Conservation (phyloP, 2,797 vertebrate genomes). For the Hipposideros larvatus region DNA sequence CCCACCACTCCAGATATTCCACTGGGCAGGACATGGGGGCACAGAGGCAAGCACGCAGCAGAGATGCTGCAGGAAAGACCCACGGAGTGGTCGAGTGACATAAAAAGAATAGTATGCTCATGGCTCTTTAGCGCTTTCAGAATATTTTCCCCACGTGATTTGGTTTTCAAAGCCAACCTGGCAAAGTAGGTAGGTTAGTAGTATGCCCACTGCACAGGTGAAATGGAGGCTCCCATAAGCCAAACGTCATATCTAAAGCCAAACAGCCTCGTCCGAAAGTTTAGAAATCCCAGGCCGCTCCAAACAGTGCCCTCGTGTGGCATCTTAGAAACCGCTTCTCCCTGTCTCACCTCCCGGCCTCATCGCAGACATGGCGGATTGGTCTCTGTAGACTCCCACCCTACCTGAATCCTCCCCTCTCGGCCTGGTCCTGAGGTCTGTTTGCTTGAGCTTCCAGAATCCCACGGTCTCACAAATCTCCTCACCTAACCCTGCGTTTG, state of each 20-base stretch:
- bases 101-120: neutral
- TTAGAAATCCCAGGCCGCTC: neutral
- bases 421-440: conserved; percentile 84
- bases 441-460: conserved; percentile 85
- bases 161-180: neutral
- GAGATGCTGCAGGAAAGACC: neutral
- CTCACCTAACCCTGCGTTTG: conserved; percentile 86
- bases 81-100: neutral
- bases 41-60: neutral
- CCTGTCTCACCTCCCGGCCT: neutral
- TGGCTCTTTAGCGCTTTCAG: neutral
- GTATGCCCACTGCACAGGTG: neutral
- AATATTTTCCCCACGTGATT: neutral
- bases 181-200: neutral
- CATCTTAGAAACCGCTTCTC: conserved; percentile 66
- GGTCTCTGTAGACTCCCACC: neutral
- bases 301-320: neutral
- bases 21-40: neutral
- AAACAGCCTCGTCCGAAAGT: neutral
- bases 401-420: conserved; percentile 61
- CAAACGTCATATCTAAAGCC: neutral
- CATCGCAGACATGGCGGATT: neutral
- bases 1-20: neutral
- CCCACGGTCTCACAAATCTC: conserved; percentile 86
- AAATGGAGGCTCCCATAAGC: neutral